phyloP scores from a whole-genome alignment of 2,113 vertebrate genomes.

The Cololabis saira region DNA sequence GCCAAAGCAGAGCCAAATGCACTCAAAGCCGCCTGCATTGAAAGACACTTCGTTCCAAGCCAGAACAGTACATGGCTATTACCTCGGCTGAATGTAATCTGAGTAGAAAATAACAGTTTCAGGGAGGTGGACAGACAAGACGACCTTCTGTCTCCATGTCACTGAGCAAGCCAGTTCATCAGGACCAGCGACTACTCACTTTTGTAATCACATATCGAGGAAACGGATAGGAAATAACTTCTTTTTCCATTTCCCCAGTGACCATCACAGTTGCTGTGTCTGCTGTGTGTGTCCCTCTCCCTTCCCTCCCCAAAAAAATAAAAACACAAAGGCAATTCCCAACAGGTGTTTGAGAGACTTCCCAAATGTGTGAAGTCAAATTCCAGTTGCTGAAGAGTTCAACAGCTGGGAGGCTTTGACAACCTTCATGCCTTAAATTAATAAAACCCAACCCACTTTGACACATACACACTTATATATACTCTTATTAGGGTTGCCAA shows the following conservation, averaged over 20 bases:
- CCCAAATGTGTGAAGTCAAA: neutral
- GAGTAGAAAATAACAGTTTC: constrained; percentile 11
- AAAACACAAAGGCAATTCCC: neutral
- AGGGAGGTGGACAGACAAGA: neutral
- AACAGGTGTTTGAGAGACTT: neutral
- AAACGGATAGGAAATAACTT: too few relatives aligned
- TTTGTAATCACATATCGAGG: too few relatives aligned
- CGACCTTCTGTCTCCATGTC: neutral
- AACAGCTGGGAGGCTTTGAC: constrained; percentile 10
- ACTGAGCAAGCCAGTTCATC: neutral
- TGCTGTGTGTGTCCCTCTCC: too few relatives aligned
- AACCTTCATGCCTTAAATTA: too few relatives aligned
- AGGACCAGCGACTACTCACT: too few relatives aligned
- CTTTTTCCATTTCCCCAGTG: neutral
- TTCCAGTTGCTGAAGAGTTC: constrained; percentile 29
- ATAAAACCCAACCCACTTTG: too few relatives aligned
- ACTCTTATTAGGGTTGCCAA: too few relatives aligned
- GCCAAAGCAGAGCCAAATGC: constrained; percentile 13
- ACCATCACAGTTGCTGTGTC: neutral
- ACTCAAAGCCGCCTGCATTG: neutral
- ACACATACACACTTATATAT: neutral
- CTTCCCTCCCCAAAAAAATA: too few relatives aligned
- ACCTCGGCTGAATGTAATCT: constrained; percentile 12
- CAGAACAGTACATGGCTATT: constrained; percentile 27
- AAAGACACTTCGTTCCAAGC: too few relatives aligned